Evolutionary conservation across 2,888 invertebrate genomes (phyloP).

Genomic region (Acrocyrtus sp.): DNA sequence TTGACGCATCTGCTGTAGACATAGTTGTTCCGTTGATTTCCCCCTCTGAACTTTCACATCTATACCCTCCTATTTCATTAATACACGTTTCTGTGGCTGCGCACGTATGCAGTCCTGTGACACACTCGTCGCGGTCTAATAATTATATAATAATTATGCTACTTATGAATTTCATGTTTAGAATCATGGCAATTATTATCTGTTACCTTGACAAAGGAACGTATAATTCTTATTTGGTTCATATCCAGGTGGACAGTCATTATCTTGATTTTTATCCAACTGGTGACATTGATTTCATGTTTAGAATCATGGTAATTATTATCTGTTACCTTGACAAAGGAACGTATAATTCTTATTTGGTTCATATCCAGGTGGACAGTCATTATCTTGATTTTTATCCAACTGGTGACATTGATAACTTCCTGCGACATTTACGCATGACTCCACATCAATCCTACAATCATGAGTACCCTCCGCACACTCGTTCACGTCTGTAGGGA

Average conservation of each 20-base stretch:
- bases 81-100: slow-evolving; percentile 65
- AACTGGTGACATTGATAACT: slow-evolving; percentile 64
- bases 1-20: slow-evolving; percentile 3
- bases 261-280: slow-evolving; percentile 45
- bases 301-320: neutral
- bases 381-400: slow-evolving; percentile 47
- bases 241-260: slow-evolving; percentile 64
- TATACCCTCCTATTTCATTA: slow-evolving; percentile 66
- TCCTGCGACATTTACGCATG: slow-evolving; percentile 61
- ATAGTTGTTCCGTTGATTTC: neutral
- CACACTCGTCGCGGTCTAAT: slow-evolving; percentile 74
- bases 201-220: slow-evolving; percentile 61
- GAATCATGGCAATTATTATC: neutral
- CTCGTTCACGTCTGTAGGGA: slow-evolving; percentile 66
- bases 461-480: slow-evolving; percentile 65
- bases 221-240: slow-evolving; percentile 62
- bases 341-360: slow-evolving; percentile 64
- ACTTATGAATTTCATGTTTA: neutral
- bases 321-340: slow-evolving; percentile 55
- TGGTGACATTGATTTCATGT: slow-evolving; percentile 63
- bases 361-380: slow-evolving; percentile 64
- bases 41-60: slow-evolving; percentile 63
- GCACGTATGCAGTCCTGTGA: slow-evolving; percentile 71
- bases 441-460: slow-evolving; percentile 59
- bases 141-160: no score